Evolutionary conservation across 2,888 invertebrate genomes (phyloP).

Genomic region (Eudemis profundana): DNA sequence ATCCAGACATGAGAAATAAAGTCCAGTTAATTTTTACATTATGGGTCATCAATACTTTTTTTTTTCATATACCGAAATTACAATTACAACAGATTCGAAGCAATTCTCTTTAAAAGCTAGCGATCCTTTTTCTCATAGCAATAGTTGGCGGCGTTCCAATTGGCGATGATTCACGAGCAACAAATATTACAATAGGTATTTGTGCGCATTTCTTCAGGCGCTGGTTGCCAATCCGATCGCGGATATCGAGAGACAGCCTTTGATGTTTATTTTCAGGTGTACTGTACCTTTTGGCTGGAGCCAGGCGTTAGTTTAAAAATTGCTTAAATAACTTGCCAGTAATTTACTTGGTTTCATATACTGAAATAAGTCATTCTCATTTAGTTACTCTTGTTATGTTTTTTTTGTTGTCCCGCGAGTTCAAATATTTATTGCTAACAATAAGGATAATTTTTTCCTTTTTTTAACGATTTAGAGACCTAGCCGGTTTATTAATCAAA

Average conservation of each 20-base stretch:
- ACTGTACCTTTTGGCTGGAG: not conserved
- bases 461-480: no score
- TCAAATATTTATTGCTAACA: no score
- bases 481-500: no score
- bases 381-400: no score
- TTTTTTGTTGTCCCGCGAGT: no score
- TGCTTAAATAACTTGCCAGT: no score
- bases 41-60: not conserved
- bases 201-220: constrained; percentile 36
- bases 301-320: not conserved
- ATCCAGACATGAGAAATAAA: no score
- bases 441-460: no score
- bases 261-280: constrained; percentile 20
- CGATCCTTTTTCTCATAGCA: constrained; percentile 23
- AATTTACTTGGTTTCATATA: no score
- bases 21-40: no score
- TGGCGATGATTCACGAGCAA: constrained; percentile 39
- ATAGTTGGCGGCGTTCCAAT: constrained; percentile 40
- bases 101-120: constrained; percentile 2
- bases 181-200: constrained; percentile 38
- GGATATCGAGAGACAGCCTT: constrained; percentile 27
- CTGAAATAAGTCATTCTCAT: no score
- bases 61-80: not conserved
- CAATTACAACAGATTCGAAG: no score
- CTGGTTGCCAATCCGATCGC: constrained; percentile 19